Conservation (phyloP, 23 tunicate genomes). For the Styela plicata region DNA sequence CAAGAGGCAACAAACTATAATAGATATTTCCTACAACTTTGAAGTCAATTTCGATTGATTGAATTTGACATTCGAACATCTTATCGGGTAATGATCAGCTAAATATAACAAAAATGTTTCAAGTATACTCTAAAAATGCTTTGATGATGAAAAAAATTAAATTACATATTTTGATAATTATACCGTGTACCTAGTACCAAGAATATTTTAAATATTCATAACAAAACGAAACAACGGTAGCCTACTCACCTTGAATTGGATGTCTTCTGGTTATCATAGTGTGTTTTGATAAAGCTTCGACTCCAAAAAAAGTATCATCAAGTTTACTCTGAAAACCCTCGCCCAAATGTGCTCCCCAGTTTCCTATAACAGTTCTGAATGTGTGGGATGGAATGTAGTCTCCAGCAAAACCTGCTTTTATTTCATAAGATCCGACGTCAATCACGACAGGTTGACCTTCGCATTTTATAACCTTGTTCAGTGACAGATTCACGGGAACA, state of each 20-base stretch:
- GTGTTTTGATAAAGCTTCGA: conserved; percentile 51
- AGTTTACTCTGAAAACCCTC: conserved; percentile 62
- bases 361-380: conserved; percentile 51
- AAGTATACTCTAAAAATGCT: no score
- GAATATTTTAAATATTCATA: no score
- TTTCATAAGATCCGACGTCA: conserved; percentile 69
- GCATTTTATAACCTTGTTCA: neutral
- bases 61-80: no score
- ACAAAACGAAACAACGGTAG: no score
- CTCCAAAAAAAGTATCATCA: conserved; percentile 78
- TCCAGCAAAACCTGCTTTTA: conserved; percentile 73
- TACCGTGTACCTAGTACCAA: no score
- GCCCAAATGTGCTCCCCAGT: conserved; percentile 76
- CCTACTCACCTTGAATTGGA: conserved; percentile 59
- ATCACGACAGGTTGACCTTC: conserved; percentile 46
- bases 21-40: no score
- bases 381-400: conserved; percentile 41
- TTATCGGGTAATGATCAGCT: no score
- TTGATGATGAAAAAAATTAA: no score
- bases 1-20: no score
- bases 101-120: no score
- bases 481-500: neutral
- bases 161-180: no score
- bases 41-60: no score
- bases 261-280: conserved; percentile 25